Percentiles rank a stretch among this genome's conserved stretches.
Conservation (phyloP, 2,888 invertebrate genomes). For the Scaptomyza flava region DNA sequence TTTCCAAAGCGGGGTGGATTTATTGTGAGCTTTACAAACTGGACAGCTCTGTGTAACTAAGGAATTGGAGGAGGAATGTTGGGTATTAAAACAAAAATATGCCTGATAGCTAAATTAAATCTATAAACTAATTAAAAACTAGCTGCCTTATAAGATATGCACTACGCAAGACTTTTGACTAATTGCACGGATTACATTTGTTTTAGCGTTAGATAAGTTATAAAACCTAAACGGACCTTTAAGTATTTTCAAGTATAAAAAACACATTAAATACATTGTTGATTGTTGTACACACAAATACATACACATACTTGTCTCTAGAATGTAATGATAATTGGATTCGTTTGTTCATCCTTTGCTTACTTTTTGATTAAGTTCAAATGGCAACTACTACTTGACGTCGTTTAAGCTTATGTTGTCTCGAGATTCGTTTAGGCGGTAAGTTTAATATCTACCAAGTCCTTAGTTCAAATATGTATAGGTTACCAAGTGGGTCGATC, state of each 20-base stretch:
- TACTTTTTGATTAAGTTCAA: slow-evolving; percentile 27
- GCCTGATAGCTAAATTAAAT: slow-evolving; percentile 39
- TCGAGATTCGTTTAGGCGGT: slow-evolving; percentile 68
- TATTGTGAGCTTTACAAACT: slow-evolving; percentile 5
- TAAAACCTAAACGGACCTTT: slow-evolving; percentile 52
- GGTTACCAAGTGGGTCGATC: slow-evolving; percentile 50
- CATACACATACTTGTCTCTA: slow-evolving; percentile 31
- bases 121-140: slow-evolving; percentile 51
- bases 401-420: slow-evolving; percentile 12
- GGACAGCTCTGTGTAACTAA: slow-evolving; percentile 12
- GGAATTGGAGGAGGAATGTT: slow-evolving; percentile 21
- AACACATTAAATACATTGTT: slow-evolving; percentile 67
- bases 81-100: slow-evolving; percentile 14
- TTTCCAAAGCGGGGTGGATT: slow-evolving; percentile 20
- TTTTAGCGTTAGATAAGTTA: slow-evolving; percentile 30
- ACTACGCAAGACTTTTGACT: slow-evolving; percentile 74
- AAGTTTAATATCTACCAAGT: slow-evolving; percentile 73
- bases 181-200: slow-evolving; percentile 70
- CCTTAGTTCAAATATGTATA: slow-evolving; percentile 77
- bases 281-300: slow-evolving; percentile 60
- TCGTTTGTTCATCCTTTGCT: slow-evolving; percentile 7
- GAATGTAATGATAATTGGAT: slow-evolving; percentile 42
- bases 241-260: slow-evolving; percentile 56
- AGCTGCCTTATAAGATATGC: slow-evolving; percentile 59
- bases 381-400: slow-evolving; percentile 42